Percentiles rank a stretch among this genome's conserved stretches.
Evolutionary conservation across 1,140 invertebrate genomes (phyloP).

Genomic region (Brachionus asplanchnoidis): DNA sequence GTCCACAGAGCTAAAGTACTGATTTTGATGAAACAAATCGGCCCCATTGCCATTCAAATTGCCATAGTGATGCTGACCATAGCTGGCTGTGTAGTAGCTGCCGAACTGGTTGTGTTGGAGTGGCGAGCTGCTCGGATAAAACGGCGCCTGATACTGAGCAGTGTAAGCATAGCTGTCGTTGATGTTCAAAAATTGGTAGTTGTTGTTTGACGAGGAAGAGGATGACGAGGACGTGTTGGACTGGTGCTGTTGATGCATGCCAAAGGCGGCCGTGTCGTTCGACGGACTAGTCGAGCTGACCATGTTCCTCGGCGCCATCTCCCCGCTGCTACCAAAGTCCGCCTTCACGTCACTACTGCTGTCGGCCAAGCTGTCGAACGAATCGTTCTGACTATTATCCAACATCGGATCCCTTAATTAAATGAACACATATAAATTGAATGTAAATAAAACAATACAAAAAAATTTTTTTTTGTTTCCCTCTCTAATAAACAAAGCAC

Average conservation of each 20-base stretch:
- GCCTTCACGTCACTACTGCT: slow-evolving; percentile 21
- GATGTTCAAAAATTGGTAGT: slow-evolving; percentile 25
- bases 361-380: slow-evolving; percentile 34
- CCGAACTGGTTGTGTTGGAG: slow-evolving; percentile 9
- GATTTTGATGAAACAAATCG: slow-evolving; percentile 22
- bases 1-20: background rate
- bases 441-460: background rate
- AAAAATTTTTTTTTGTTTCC: background rate
- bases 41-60: background rate
- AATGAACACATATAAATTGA: background rate
- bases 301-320: background rate
- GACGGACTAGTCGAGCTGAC: background rate
- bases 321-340: background rate
- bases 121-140: background rate
- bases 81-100: background rate
- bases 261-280: background rate
- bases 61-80: background rate
- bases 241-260: slow-evolving; percentile 14
- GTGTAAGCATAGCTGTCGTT: background rate
- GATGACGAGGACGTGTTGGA: background rate
- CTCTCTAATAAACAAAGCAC: no score
- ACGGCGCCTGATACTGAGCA: background rate
- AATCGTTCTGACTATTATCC: slow-evolving; percentile 38
- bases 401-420: slow-evolving; percentile 34
- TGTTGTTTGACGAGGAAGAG: background rate